Conservation (phyloP, 2,113 vertebrate species). For the Zapornia atra region DNA sequence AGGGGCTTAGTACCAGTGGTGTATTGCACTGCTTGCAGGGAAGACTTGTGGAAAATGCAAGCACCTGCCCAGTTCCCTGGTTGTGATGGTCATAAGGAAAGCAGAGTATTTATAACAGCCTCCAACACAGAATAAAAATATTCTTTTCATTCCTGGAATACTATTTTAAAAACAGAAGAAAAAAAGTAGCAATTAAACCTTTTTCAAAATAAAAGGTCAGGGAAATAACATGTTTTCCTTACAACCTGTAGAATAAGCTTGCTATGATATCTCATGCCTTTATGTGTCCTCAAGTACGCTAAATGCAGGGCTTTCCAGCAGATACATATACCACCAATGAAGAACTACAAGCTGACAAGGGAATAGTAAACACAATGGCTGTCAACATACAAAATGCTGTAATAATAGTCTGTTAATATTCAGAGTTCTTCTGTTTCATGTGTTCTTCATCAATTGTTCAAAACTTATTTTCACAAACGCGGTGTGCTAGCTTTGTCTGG, state of each 20-base stretch:
- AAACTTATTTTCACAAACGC: background rate
- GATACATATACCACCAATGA: background rate
- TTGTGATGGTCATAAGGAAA: background rate
- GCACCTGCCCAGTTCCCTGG: background rate
- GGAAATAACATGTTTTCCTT: background rate
- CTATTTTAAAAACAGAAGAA: background rate
- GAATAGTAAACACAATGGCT: background rate
- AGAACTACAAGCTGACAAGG: background rate
- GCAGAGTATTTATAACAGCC: background rate
- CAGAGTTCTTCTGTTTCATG: background rate
- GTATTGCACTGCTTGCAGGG: background rate
- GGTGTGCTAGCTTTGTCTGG: too few relatives aligned
- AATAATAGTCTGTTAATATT: background rate
- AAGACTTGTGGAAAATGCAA: background rate
- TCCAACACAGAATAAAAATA: constrained; percentile 22
- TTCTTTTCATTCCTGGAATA: background rate
- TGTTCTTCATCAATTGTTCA: background rate
- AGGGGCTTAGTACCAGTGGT: background rate
- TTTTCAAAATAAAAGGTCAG: background rate
- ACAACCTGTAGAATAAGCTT: background rate
- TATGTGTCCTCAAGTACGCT: background rate
- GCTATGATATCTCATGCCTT: background rate
- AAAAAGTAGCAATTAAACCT: background rate
- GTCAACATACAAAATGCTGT: background rate
- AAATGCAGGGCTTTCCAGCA: background rate